These are phyloP conservation scores for Automeris io DNA, from an alignment of 2,888 invertebrate species.

Conservation along the genomic window DNA sequence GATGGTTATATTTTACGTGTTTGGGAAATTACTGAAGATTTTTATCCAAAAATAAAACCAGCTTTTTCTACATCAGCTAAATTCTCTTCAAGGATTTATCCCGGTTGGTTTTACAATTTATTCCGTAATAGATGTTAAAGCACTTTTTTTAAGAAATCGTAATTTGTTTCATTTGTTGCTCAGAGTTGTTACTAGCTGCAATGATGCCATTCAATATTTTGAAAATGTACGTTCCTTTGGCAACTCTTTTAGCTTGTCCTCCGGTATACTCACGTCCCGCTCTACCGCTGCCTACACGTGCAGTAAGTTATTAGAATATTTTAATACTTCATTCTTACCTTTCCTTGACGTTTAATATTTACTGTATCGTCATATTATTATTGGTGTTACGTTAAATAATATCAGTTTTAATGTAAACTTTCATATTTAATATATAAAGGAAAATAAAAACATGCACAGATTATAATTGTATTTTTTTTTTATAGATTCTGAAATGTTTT, in stretches of 20 bases:
- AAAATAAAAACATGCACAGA: no score
- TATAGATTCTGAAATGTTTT: no score
- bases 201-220: slow-evolving; percentile 43
- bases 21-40: slow-evolving; percentile 50
- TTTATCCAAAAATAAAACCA: slow-evolving; percentile 37
- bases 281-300: slow-evolving; percentile 48
- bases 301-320: slow-evolving; percentile 32
- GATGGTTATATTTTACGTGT: slow-evolving; percentile 47
- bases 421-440: no score
- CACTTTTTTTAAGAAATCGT: neutral
- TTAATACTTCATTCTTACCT: no score
- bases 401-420: no score
- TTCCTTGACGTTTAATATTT: no score
- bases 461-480: no score
- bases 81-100: slow-evolving; percentile 46
- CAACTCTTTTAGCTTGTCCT: slow-evolving; percentile 49
- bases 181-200: slow-evolving; percentile 36
- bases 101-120: slow-evolving; percentile 31
- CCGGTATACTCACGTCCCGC: slow-evolving; percentile 53
- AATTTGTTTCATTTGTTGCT: neutral
- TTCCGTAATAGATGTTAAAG: neutral
- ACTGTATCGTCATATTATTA: no score
- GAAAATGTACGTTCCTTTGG: slow-evolving; percentile 53
- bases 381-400: no score
- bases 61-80: slow-evolving; percentile 45